Base-by-base conservation (phyloP, 2,888 invertebrate genomes). In the Aporophyla nigra region DNA sequence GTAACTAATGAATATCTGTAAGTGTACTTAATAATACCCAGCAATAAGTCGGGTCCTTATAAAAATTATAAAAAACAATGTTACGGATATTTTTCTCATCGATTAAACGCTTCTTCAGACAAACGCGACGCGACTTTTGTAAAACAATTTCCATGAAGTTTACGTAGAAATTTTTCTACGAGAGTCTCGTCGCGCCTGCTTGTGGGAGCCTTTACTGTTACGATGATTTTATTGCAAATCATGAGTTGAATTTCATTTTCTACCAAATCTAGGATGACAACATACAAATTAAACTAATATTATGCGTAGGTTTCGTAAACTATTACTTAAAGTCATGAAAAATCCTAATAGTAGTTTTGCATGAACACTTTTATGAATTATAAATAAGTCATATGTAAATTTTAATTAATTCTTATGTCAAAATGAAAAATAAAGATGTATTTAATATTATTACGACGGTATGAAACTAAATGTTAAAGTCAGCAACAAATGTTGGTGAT, bases 211-310 rank as follows among this genome's bases (percentile, higher is more conserved):
- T n/a, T n/a, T n/a, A n/a, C n/a, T n/a, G n/a, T n/a, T n/a, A n/a
- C 7, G 43, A 43, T 27, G 27, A 19, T 43, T 71, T 40, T 54
- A 16, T 62, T 56, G 24, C 21, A 40, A 46, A 53, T 49, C 12
- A 51, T 56, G 1, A 49, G 16, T 33, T 54, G 10, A 16, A 74
- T 46, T 61, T 27, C 2, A 27, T 43, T 51, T 65, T 14, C 0
- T 33, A 40, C 16, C 2, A 62, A 76, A 54, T 9, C n/a, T 51
- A 21, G 59, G 12, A 73, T 12, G 16, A 5, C 2, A 49, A 40
- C 4, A 16, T 27, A 74, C 12, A 73, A 58, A 73, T 40, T 10
- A 40, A 40, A 51, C 59, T 12, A 43, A 10, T 43, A 75, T 61
- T 59, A 16, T 24, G 16, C 40, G 40, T 56, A 49, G 9, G 21